phyloP scores from a whole-genome alignment of 2,113 vertebrate genomes.

The Megalops atlanticus region DNA sequence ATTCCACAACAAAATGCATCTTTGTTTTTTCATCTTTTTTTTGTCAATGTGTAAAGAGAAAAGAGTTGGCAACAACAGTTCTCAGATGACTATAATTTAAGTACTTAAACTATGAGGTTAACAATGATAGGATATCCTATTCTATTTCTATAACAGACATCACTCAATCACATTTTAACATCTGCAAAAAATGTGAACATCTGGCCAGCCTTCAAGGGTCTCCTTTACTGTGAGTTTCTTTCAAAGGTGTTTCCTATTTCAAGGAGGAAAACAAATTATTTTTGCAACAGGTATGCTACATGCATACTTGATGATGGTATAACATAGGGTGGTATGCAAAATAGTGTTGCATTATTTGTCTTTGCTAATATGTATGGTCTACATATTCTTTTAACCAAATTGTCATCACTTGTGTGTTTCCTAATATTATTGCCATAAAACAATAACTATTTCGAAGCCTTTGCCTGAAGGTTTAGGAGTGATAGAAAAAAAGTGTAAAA shows the following conservation, averaged over 20 bases:
- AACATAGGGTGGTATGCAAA: no score
- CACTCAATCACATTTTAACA: not conserved
- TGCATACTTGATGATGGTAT: not conserved
- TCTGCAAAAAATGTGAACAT: not conserved
- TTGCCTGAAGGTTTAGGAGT: no score
- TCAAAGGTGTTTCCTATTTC: not conserved
- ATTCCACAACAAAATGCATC: not conserved
- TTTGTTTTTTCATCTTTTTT: no score
- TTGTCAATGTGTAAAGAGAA: not conserved
- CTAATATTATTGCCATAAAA: no score
- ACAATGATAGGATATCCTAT: not conserved
- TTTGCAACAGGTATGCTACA: not conserved
- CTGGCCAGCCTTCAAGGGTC: not conserved
- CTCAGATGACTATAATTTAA: not conserved
- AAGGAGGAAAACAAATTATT: not conserved
- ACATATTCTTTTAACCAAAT: no score
- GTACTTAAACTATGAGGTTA: not conserved
- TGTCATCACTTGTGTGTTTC: no score
- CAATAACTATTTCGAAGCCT: no score
- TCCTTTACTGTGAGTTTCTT: not conserved
- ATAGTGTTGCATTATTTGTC: no score
- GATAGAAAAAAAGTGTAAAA: no score
- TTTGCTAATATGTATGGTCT: no score
- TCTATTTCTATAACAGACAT: not conserved
- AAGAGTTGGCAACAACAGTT: not conserved